A percentile compares a stretch with the other conserved stretches of the same genome.
These are phyloP conservation scores for Geophilus truncorum DNA, from an alignment of 2,888 invertebrate genomes.

Conservation along the genomic window DNA sequence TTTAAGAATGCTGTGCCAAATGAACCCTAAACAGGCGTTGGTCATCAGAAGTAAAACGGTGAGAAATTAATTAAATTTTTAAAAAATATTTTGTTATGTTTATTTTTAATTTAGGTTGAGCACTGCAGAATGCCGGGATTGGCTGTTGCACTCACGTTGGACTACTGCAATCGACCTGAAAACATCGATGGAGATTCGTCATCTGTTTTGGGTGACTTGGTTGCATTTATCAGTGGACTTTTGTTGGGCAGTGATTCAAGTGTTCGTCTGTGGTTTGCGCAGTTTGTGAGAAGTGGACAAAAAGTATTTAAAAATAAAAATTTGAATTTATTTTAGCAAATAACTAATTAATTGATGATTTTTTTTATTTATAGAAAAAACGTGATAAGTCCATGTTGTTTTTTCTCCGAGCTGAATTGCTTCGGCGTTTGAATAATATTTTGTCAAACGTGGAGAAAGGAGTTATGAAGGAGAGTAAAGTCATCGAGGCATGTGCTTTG, in stretches of 20 bases:
- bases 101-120: conserved; percentile 57
- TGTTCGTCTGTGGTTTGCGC: conserved; percentile 86
- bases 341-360: no score
- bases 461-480: conserved; percentile 58
- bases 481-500: conserved; percentile 81
- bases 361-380: no score
- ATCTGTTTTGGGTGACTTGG: conserved; percentile 54
- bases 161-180: conserved; percentile 52
- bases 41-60: conserved; percentile 78
- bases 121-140: conserved; percentile 83
- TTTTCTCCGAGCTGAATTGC: conserved; percentile 67
- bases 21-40: conserved; percentile 82
- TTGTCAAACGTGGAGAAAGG: conserved; percentile 42
- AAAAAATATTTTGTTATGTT: neutral
- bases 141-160: conserved; percentile 74
- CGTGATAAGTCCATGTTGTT: conserved; percentile 63
- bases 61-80: conserved; percentile 43
- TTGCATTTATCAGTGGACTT: conserved; percentile 82
- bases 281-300: conserved; percentile 81
- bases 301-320: conserved; percentile 51
- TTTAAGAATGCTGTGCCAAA: conserved; percentile 73
- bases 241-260: conserved; percentile 84
- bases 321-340: conserved; percentile 41
- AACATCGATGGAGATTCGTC: conserved; percentile 45
- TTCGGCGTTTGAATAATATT: conserved; percentile 49